Evolutionary conservation across 2,113 vertebrate genomes (phyloP).

Genomic region (Gymnobelideus leadbeateri): DNA sequence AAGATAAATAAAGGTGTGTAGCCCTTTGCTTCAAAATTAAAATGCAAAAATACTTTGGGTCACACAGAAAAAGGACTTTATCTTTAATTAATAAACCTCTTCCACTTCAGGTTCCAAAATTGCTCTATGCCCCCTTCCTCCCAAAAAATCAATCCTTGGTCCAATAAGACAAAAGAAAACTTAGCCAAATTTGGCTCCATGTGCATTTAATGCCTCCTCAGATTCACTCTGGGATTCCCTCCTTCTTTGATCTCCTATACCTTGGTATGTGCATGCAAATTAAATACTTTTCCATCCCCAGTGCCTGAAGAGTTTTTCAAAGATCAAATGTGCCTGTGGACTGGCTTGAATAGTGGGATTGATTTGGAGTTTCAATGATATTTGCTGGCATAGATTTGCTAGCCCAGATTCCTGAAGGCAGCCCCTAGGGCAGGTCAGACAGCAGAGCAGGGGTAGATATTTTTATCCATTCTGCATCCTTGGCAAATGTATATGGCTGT

Average conservation of each 20-base stretch:
- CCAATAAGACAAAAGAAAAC: conserved; percentile 20
- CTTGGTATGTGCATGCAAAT: conserved; percentile 63
- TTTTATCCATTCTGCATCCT: conserved; percentile 57
- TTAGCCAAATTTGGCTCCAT: not conserved
- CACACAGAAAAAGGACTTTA: not conserved
- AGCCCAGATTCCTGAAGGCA: conserved; percentile 44
- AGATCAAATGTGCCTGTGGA: conserved; percentile 56
- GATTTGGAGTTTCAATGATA: conserved; percentile 52
- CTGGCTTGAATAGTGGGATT: conserved; percentile 48
- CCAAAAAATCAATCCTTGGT: conserved; percentile 30
- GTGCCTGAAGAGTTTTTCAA: conserved; percentile 62
- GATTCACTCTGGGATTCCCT: conserved; percentile 3
- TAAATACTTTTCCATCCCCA: conserved; percentile 74
- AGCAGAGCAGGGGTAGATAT: conserved; percentile 20
- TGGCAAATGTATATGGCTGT: conserved; percentile 41
- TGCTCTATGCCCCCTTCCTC: not conserved
- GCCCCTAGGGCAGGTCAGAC: conserved; percentile 40
- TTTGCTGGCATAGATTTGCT: conserved; percentile 52
- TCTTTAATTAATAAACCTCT: conserved; percentile 12
- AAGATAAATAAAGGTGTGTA: not conserved
- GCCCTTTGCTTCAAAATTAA: conserved; percentile 40
- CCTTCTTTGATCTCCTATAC: conserved; percentile 53
- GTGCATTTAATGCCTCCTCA: conserved; percentile 47
- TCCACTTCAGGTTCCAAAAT: conserved; percentile 13
- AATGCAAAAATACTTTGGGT: conserved; percentile 18